Conservation (phyloP, 2,113 vertebrate species). For the Pyrgilauda ruficollis region DNA sequence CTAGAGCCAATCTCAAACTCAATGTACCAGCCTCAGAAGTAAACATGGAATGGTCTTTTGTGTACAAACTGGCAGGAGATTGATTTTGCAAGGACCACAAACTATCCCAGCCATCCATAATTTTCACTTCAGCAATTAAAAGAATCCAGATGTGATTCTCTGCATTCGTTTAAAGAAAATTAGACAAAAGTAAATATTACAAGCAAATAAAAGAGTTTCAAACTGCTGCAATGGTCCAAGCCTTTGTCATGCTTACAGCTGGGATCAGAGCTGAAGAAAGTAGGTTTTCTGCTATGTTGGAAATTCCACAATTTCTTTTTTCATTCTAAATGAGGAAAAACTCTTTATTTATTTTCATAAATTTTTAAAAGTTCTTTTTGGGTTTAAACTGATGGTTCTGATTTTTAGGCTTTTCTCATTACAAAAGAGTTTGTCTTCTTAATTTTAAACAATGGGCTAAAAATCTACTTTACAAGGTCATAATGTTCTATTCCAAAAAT, state of each 20-base stretch:
- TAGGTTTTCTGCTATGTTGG: not conserved
- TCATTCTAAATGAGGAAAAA: not conserved
- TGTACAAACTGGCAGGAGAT: not conserved
- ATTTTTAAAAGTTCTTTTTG: not conserved
- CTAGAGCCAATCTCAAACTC: not conserved
- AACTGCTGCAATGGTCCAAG: not conserved
- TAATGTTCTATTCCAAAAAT: not conserved
- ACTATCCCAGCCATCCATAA: not conserved
- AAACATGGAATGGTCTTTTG: not conserved
- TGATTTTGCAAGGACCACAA: not conserved
- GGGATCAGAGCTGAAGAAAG: not conserved
- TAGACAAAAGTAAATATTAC: not conserved
- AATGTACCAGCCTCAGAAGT: not conserved
- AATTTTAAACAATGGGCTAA: conserved; percentile 15
- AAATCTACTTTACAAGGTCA: not conserved
- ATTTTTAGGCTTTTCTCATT: not conserved
- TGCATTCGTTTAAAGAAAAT: not conserved
- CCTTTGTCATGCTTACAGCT: not conserved
- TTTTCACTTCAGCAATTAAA: not conserved
- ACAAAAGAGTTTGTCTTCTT: not conserved
- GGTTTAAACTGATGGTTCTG: not conserved
- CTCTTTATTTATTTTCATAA: not conserved
- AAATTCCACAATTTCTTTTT: not conserved
- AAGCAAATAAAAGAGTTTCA: not conserved
- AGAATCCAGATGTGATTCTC: not conserved